Conservation (phyloP, 2,888 invertebrate genomes). For the Pachliopta kotzebuea region DNA sequence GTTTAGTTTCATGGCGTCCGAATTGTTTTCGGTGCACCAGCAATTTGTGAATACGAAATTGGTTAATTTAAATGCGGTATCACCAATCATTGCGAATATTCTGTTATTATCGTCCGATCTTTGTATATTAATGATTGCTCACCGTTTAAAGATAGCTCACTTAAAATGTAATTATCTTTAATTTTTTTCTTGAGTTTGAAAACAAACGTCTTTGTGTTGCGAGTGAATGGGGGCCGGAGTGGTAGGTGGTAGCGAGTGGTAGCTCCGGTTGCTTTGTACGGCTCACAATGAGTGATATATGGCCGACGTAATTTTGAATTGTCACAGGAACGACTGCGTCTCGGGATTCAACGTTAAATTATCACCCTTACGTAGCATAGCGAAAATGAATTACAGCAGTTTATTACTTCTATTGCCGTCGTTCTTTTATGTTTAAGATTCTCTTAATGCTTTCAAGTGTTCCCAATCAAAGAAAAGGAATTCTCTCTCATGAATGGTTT, state of each 20-base stretch:
- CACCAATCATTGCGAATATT: constrained; percentile 39
- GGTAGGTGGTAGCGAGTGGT: constrained; percentile 66
- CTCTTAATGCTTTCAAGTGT: constrained; percentile 33
- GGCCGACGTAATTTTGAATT: constrained; percentile 75
- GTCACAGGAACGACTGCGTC: constrained; percentile 62
- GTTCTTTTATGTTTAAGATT: constrained; percentile 34
- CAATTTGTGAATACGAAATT: constrained; percentile 63
- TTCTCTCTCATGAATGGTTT: not conserved
- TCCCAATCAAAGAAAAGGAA: constrained; percentile 22
- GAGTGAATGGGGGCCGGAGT: constrained; percentile 63
- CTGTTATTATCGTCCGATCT: constrained; percentile 50
- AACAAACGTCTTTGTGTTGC: constrained; percentile 74
- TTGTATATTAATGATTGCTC: constrained; percentile 15
- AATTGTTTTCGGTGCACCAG: constrained; percentile 62
- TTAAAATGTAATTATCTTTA: constrained; percentile 67
- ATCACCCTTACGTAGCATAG: constrained; percentile 77
- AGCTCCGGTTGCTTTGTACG: constrained; percentile 68
- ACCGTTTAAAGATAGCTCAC: constrained; percentile 38
- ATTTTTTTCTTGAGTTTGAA: constrained; percentile 66
- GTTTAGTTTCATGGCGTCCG: constrained; percentile 74
- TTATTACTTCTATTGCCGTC: constrained; percentile 53
- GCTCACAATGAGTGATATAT: constrained; percentile 79
- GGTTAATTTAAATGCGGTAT: constrained; percentile 47
- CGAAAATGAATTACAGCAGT: constrained; percentile 78
- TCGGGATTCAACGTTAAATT: constrained; percentile 70